Evolutionary conservation across 2,113 vertebrate genomes (phyloP), one percentile per base, ranked within the genome.

Genomic region (Sebastes schlegelii): DNA sequence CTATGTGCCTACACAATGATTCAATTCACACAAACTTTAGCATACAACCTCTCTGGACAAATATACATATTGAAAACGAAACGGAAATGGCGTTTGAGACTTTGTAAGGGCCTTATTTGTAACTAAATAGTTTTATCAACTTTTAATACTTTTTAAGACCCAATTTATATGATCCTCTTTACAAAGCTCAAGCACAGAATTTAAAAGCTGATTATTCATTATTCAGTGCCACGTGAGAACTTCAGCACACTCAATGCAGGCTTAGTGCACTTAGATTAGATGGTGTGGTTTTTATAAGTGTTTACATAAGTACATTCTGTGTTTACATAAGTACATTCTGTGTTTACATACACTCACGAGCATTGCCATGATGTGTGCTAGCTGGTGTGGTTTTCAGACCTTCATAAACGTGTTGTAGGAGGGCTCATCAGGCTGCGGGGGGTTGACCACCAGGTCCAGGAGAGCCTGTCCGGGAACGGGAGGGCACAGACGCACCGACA

Each of bases 401-500:
- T 94, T 92, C 19, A 95, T 92, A 86, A 97, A 99, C 5, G 75
- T 89, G 4, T 52, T 17, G 21, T 97, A 93, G 6, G 97, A 99
- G 0, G 97, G 97, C 1, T 99, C 97, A 0, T 95, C 96, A 0
- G 96, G 96, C 71, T 91, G 89, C 0, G 98, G 98, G 0, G 96
- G 95, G 86, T 95, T 95, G 23, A 96, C 93, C 26, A 97, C 93
- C 16, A 96, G 58, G 52, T 96, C 95, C 23, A 99, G 76, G 8
- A 98, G 86, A 19, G 95, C 94, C 92, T 99, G 98, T 17, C 97
- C 97, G 0, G 96, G 91, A 12, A 96, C 95, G 0, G 98, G 97
- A 0, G 98, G 95, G 54, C 98, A 99, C 86, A 99, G 88, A 8
- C 96, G 95, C 67, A 98, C 96, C 0, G 97, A 98, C 74, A 97